Percentiles rank a stretch among this genome's conserved stretches.
Conservation (phyloP, 2,113 vertebrate genomes). For the Oriolus oriolus region DNA sequence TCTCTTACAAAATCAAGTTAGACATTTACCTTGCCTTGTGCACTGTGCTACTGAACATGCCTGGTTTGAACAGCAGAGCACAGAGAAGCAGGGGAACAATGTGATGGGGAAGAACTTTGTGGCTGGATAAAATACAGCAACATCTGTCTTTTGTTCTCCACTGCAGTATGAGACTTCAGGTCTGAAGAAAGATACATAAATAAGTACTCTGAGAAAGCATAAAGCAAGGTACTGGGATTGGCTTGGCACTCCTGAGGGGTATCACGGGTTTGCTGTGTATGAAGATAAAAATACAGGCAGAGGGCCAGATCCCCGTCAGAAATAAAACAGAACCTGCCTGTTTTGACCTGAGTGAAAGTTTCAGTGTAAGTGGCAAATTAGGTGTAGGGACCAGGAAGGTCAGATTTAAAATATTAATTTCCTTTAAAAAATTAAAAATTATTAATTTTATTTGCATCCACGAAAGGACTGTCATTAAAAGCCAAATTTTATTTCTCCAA, state of each 20-base stretch:
- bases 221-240: not conserved
- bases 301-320: not conserved
- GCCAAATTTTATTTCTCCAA: not conserved
- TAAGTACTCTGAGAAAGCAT: not conserved
- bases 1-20: not conserved
- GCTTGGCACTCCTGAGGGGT: not conserved
- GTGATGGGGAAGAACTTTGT: not conserved
- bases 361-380: not conserved
- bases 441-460: not conserved
- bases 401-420: not conserved
- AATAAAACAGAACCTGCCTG: not conserved
- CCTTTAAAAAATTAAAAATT: not conserved
- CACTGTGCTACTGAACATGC: fast-evolving
- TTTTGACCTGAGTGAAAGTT: not conserved
- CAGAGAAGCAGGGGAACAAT: not conserved
- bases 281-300: not conserved
- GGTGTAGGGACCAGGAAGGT: not conserved
- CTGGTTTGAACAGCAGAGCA: not conserved
- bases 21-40: not conserved
- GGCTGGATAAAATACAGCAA: not conserved
- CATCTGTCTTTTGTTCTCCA: not conserved
- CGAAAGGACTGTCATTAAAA: not conserved
- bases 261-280: not conserved
- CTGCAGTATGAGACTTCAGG: not conserved
- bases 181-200: not conserved